Evolutionary conservation across 2,797 vertebrate species (phyloP), one percentile per base, ranked within the genome.

Genomic region (Chaetodon trifasciatus): DNA sequence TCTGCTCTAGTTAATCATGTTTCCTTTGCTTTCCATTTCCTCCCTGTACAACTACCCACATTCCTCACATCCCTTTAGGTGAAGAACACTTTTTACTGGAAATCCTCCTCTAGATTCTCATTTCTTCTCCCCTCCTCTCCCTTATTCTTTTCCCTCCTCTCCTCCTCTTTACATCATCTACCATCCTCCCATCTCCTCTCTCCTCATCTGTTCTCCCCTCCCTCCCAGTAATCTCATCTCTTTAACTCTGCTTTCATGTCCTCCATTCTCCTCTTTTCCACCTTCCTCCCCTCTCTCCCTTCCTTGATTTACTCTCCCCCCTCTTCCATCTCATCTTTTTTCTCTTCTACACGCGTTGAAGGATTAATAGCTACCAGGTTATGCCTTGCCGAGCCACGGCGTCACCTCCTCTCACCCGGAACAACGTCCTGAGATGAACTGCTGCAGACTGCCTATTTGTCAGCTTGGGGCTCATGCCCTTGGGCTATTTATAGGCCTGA

Each of bases 301-400:
- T 32, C 62, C 60, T 58, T 84, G 74, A 90, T 88, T 87, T 85
- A 87, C 73, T 65, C 58, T 32, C 47, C 66, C 28, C 17, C 58
- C 28, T 60, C 65, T 66, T 76, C 72, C 53, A 63, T 60, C 82
- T 77, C 57, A 76, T 84, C 80, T 32, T 84, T 86, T 79, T 76
- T 69, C 79, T 79, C 78, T 64, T 69, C 67, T 66, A 68, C 86
- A 74, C 58, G 5, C 84, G 83, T 81, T 77, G 71, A 86, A 79
- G 88, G 85, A 89, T 91, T 91, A 86, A 89, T 87, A 81, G 83
- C 79, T 79, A 61, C 55, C 49, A 85, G 85, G 84, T 89, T 81
- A 77, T 86, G 83, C 83, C 83, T 86, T 44, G 46, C 69, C 61
- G 84, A 83, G 61, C 65, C 69, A 32, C 8, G 0, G 52, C 47